Conservation (phyloP, 2,888 invertebrate genomes). For the Lepidonotus clava region DNA sequence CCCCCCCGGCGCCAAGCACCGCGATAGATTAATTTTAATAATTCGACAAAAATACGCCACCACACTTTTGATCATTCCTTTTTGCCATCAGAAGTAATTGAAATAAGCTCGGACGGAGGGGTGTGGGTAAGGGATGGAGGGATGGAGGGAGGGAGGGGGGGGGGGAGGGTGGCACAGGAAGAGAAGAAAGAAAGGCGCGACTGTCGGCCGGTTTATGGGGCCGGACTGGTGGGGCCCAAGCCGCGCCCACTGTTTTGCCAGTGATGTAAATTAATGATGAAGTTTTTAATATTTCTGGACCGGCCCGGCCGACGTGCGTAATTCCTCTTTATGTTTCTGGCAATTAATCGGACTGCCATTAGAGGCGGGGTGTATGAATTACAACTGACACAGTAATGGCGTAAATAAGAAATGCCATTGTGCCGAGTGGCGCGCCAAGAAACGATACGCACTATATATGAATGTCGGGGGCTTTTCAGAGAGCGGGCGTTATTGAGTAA, state of each 20-base stretch:
- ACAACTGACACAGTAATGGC: slow-evolving; percentile 48
- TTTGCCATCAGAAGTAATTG: slow-evolving; percentile 13
- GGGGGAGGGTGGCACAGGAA: background rate
- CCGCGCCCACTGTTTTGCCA: background rate
- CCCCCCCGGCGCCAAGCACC: background rate
- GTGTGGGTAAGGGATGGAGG: background rate
- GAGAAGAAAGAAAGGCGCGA: background rate
- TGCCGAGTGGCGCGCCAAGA: slow-evolving; percentile 17
- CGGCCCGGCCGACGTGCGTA: slow-evolving; percentile 2
- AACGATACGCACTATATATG: slow-evolving; percentile 34
- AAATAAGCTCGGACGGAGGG: slow-evolving; percentile 7
- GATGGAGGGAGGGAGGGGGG: background rate
- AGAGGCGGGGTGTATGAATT: slow-evolving; percentile 41
- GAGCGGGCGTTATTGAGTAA: slow-evolving; percentile 4
- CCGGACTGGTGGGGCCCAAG: background rate
- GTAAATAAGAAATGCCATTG: slow-evolving; percentile 42
- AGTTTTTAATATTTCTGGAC: slow-evolving; percentile 42
- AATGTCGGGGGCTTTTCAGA: slow-evolving; percentile 16
- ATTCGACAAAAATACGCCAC: slow-evolving; percentile 34
- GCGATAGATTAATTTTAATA: slow-evolving; percentile 2
- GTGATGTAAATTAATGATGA: slow-evolving; percentile 46
- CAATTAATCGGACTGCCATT: slow-evolving; percentile 46
- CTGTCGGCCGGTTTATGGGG: background rate
- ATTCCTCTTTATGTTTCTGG: slow-evolving; percentile 46
- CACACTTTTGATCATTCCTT: slow-evolving; percentile 20